Base-by-base conservation (phyloP, 2,797 vertebrate species). In the Peromyscus eremicus region DNA sequence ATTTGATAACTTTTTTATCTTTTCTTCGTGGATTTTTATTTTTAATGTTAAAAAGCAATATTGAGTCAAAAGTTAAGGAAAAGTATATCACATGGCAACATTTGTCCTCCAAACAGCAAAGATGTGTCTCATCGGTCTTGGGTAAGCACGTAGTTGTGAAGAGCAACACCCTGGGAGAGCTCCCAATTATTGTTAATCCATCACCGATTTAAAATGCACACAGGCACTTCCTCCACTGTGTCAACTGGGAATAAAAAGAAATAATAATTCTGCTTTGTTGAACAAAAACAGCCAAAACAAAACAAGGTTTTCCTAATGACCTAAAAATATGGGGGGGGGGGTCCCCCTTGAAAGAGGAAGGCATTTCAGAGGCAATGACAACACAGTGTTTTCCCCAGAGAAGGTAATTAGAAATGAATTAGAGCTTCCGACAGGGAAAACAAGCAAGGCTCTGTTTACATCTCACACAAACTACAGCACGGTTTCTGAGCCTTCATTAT, bases 341-440 rank as follows among this genome's bases (percentile, higher is more conserved):
- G 60, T 60, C 97, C 97, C 92, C 40, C 68, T 55, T 94, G 95
- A 93, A 70, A 96, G 64, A 97, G 43, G 87, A 2, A 37, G 92
- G 98, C 95, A 97, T 94, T 90, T 97, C 93, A 97, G 98, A 97
- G n/a, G 83, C 93, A 96, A 97, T 82, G 57, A 91, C 92, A 97
- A 60, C 83, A 96, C 25, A 27, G 52, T 25, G 23, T 73, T 98
- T 82, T 97, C 98, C 89, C 94, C 97, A 70, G 46, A 98, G 97
- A 89, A 4, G 85, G 89, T 96, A 98, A 98, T 98, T 98, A 98
- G 96, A 98, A 98, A 97, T 89, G 12, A 98, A 97, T 97, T 97
- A 94, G 83, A 85, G 32, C 60, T 94, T 96, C 95, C 23, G 4
- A 77, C 66, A 89, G 27, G 79, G 77, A 93, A 96, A 97, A 92